These are phyloP conservation scores for Sciurus vulgaris DNA, from an alignment of 2,797 vertebrate species.

Conservation along the genomic window DNA sequence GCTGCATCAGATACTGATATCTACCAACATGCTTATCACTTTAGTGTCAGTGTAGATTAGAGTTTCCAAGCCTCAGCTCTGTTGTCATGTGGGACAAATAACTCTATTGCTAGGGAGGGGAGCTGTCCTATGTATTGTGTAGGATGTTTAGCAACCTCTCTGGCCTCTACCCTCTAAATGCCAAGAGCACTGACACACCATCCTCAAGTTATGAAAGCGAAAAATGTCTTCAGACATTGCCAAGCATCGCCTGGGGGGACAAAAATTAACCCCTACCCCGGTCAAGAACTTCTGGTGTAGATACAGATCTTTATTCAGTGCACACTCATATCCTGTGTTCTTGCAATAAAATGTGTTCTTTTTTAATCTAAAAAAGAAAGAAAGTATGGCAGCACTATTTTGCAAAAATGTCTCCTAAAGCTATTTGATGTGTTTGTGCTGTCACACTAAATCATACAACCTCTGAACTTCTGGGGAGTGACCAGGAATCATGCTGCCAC, in stretches of 20 bases:
- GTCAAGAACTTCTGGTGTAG: not conserved
- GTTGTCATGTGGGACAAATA: not conserved
- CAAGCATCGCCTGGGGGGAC: not conserved
- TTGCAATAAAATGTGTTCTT: not conserved
- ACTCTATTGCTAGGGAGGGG: not conserved
- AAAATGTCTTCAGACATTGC: not conserved
- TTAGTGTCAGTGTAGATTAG: not conserved
- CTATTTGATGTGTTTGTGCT: not conserved
- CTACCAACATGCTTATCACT: not conserved
- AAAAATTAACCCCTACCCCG: not conserved
- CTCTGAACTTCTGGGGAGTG: constrained; percentile 2
- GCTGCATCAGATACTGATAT: not conserved
- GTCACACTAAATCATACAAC: not conserved
- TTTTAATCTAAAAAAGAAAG: not conserved
- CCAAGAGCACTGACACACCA: not conserved
- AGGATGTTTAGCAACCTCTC: not conserved
- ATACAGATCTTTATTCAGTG: not conserved
- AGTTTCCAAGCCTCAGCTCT: not conserved
- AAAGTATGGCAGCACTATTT: not conserved
- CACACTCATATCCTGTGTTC: not conserved
- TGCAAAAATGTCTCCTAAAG: not conserved
- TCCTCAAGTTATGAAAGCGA: not conserved
- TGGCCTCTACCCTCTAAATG: not conserved
- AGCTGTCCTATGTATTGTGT: not conserved
- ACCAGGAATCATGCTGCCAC: not conserved